Base-by-base conservation (phyloP, 2,113 vertebrate genomes). In the Percopsis transmontana region DNA sequence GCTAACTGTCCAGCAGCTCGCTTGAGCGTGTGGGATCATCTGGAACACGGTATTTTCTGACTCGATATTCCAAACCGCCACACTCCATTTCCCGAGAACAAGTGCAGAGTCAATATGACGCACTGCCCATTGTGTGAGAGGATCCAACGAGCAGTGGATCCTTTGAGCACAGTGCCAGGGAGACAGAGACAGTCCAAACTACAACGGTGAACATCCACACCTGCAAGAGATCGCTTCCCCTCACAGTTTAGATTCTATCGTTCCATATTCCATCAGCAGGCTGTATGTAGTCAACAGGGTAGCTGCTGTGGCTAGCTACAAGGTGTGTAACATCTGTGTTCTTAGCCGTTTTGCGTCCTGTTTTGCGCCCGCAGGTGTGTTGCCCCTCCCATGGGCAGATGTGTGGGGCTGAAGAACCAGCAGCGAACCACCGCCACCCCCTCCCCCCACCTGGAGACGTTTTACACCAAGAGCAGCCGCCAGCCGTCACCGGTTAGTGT, bases 351-450 rank as follows among this genome's bases (percentile, higher is more conserved):
- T 75, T 59, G 80, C 71, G 12, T 47, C 53, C 23, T 56, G 40
- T 7, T 7, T 33, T 7, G 27, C 8, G 27, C 56, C 48, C 24
- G 1, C 41, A 96, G 95, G 88, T 74, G 64, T 50, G 45, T 94
- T 23, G 94, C 92, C 56, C 75, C 94, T 59, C 94, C 95, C 60
- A 89, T 96, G 62, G 90, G 92, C 71, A 82, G 72, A 76, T 90
- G 73, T 70, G 73, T 97, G 66, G 94, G 95, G 48, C 90, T 96
- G 41, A 91, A 66, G 80, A 93, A 94, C 71, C 92, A 88, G 64
- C 27, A 82, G 5, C 55, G 83, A 60, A 68, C 86, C 59, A 87
- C 75, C 39, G 85, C 84, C 8, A 51, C 85, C 41, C 87, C 91
- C 19, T 92, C 85, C 61, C 88, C 83, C 0, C 3, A 77, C 20